Evolutionary conservation across 2,113 vertebrate species (phyloP), one percentile per base, ranked within the genome.

Genomic region (Cariama cristata): DNA sequence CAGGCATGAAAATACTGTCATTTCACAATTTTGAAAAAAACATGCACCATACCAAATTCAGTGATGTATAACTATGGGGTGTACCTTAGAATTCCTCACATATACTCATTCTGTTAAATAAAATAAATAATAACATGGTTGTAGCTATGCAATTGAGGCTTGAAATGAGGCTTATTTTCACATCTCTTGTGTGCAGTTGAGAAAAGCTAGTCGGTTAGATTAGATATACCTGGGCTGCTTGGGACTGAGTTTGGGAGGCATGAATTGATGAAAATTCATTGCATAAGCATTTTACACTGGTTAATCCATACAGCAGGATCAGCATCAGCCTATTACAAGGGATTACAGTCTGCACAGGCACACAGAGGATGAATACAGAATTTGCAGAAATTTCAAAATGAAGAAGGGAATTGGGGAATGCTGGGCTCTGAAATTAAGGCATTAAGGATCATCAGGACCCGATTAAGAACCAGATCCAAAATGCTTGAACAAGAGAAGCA

Each of bases 271-370:
- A 79, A 71, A 94, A 90, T 96, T 94, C 80, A 83, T 97, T 88
- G 22, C 50, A 44, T 44, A 93, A 79, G 76, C 76, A 89, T 94
- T 97, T 96, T 91, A 91, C 53, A 45, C 55, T 89, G 62, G 40
- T 64, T 95, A 96, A 97, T 97, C 95, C 84, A 76, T 20, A 91
- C 10, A 96, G 80, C 73, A 35, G 91, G 91, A 96, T 97, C 93
- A 96, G 73, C 88, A 88, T 79, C 93, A 94, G 53, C 58, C 80
- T 96, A 20, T 90, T 96, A 91, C 4, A 53, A 79, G 67, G 89
- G 86, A 97, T 96, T 97, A 95, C 50, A 66, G 91, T 47, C 60
- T 96, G 64, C 84, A 79, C 73, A 93, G 80, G 68, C 77, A 81
- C 60, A 69, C 49, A 50, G 87, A 90, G 69, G 50, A 66, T 88